Evolutionary conservation across 2,113 vertebrate genomes (phyloP).

Genomic region (Carollia perspicillata): DNA sequence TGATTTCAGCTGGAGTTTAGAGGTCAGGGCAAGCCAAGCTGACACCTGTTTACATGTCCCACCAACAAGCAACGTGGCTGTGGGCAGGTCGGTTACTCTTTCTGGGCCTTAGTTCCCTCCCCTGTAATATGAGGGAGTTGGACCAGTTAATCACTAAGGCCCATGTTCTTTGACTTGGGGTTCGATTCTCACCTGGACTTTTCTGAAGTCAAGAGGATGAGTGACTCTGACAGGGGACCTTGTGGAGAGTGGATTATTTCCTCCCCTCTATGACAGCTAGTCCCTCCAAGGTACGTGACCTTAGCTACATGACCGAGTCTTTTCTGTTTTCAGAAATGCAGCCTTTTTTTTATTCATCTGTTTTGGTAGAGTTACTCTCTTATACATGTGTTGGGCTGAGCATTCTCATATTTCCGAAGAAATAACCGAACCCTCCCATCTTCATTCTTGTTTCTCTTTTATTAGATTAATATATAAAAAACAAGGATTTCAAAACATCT

Average conservation of each 20-base stretch:
- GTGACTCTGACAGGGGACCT: neutral
- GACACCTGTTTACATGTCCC: neutral
- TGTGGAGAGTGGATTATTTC: neutral
- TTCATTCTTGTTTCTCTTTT: neutral
- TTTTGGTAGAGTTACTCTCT: neutral
- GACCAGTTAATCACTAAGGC: neutral
- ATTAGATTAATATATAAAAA: neutral
- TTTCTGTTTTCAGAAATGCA: neutral
- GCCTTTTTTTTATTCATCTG: neutral
- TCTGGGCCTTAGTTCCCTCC: neutral
- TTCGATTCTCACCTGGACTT: neutral
- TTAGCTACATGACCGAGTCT: neutral
- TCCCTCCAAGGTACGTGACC: neutral
- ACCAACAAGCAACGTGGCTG: neutral
- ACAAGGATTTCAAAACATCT: neutral
- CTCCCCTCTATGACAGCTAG: neutral
- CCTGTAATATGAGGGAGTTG: neutral
- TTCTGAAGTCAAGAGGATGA: neutral
- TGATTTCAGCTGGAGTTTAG: neutral
- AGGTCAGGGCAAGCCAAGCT: neutral
- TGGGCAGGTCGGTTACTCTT: neutral
- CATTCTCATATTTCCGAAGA: neutral
- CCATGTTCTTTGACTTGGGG: neutral
- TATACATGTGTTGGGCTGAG: neutral
- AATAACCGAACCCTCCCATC: neutral